Evolutionary conservation across 1,140 invertebrate species (phyloP).

Genomic region (Cotesia vestalis): DNA sequence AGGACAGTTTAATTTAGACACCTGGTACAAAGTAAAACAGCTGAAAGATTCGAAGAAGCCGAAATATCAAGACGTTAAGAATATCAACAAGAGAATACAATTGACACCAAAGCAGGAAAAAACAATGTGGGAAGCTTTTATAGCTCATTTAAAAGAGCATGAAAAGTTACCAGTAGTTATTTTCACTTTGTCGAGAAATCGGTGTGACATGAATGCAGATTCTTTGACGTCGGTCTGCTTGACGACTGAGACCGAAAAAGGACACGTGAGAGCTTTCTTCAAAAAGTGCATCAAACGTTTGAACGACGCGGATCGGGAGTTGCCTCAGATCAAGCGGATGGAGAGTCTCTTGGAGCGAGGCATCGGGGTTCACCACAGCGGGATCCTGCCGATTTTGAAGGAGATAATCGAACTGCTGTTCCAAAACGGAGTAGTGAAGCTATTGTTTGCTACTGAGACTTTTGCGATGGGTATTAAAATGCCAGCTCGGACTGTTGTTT

Average conservation of each 20-base stretch:
- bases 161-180: constrained; percentile 91
- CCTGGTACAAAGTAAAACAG: constrained; percentile 54
- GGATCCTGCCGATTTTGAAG: constrained; percentile 95
- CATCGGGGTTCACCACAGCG: constrained; percentile 96
- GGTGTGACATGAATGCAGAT: constrained; percentile 77
- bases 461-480: constrained; percentile 99
- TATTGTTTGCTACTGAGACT: constrained; percentile 98
- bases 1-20: constrained; percentile 74
- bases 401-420: constrained; percentile 99
- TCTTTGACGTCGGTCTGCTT: constrained; percentile 77
- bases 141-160: constrained; percentile 79
- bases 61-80: constrained; percentile 22
- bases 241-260: constrained; percentile 84
- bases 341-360: constrained; percentile 84
- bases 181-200: constrained; percentile 92
- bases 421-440: constrained; percentile 88
- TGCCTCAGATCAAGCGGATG: constrained; percentile 89
- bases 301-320: constrained; percentile 83
- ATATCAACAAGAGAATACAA: constrained; percentile 26
- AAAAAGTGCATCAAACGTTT: constrained; percentile 82
- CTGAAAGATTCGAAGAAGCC: constrained; percentile 35
- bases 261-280: constrained; percentile 85
- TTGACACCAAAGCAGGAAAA: constrained; percentile 74
- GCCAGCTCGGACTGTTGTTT: constrained; percentile 96
- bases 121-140: constrained; percentile 85